Conservation (phyloP, 2,888 invertebrate genomes). For the Bembecia ichneumoniformis region DNA sequence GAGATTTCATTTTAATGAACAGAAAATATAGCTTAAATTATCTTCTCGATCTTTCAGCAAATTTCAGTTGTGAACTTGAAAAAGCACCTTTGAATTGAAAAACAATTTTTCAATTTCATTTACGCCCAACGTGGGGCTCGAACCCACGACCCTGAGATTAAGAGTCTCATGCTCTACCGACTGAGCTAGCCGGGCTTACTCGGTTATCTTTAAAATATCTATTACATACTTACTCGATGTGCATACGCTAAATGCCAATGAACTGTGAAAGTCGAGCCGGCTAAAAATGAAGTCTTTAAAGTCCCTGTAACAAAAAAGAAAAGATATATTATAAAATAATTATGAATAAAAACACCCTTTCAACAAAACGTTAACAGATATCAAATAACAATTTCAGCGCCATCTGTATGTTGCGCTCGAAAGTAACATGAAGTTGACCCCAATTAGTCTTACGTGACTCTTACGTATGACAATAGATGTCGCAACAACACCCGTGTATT, state of each 20-base stretch:
- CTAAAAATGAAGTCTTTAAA: constrained; percentile 1
- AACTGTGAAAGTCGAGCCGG: constrained; percentile 75
- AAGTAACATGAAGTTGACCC: not conserved
- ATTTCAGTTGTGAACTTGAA: too few species aligned
- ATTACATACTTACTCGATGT: constrained; percentile 67
- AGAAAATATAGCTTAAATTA: too few species aligned
- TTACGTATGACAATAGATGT: not conserved
- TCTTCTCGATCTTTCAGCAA: too few species aligned
- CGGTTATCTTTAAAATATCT: constrained; percentile 22
- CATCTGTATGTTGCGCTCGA: not conserved
- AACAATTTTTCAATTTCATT: too few species aligned
- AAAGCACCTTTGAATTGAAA: too few species aligned
- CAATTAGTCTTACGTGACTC: not conserved
- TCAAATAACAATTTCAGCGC: not conserved
- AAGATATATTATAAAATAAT: not conserved
- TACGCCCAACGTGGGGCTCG: constrained; percentile 74
- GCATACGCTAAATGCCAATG: constrained; percentile 71
- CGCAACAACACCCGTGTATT: not conserved
- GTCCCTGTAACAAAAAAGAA: constrained; percentile 2
- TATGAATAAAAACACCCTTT: not conserved
- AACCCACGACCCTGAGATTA: constrained; percentile 75
- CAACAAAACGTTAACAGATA: not conserved
- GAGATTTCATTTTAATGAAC: too few species aligned
- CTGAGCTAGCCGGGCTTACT: constrained; percentile 62
- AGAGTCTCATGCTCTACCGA: constrained; percentile 73